These are phyloP conservation scores for Paracanthobrama guichenoti DNA, from an alignment of 2,113 vertebrate species.

Conservation along the genomic window DNA sequence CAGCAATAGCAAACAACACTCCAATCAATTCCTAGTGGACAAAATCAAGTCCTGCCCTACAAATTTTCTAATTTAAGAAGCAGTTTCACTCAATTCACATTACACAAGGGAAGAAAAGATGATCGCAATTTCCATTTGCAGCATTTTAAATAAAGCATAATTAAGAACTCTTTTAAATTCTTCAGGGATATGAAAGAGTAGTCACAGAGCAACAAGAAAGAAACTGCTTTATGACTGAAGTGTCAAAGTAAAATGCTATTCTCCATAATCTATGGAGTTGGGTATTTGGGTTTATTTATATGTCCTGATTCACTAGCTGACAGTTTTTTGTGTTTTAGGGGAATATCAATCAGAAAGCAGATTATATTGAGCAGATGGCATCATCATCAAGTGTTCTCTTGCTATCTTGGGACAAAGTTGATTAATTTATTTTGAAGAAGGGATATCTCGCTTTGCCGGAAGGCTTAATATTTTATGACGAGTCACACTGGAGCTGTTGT, in stretches of 20 bases:
- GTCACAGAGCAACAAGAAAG: not conserved
- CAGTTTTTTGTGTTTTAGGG: not conserved
- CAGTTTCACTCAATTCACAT: not conserved
- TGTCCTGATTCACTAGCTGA: not conserved
- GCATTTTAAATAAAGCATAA: not conserved
- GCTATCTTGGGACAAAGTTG: slow-evolving; percentile 52
- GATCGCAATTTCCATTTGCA: not conserved
- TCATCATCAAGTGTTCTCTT: slow-evolving; percentile 30
- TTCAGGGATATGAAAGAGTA: not conserved
- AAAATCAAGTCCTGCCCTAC: too few relatives aligned
- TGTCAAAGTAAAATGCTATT: not conserved
- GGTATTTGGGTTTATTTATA: not conserved
- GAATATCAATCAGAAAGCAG: slow-evolving; percentile 26
- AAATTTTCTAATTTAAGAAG: not conserved
- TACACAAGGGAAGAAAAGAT: not conserved
- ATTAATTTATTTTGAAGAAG: slow-evolving; percentile 66
- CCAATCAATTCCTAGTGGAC: too few relatives aligned
- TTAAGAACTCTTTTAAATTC: not conserved
- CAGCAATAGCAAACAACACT: too few relatives aligned
- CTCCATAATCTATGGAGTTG: not conserved
- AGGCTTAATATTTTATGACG: slow-evolving; percentile 53
- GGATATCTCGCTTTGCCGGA: slow-evolving; percentile 63
- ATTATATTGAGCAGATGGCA: slow-evolving; percentile 32
- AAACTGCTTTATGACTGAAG: not conserved
- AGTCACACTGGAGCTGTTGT: not conserved